Evolutionary conservation across 2,888 invertebrate genomes (phyloP).

Genomic region (Sminthurides aquaticus): DNA sequence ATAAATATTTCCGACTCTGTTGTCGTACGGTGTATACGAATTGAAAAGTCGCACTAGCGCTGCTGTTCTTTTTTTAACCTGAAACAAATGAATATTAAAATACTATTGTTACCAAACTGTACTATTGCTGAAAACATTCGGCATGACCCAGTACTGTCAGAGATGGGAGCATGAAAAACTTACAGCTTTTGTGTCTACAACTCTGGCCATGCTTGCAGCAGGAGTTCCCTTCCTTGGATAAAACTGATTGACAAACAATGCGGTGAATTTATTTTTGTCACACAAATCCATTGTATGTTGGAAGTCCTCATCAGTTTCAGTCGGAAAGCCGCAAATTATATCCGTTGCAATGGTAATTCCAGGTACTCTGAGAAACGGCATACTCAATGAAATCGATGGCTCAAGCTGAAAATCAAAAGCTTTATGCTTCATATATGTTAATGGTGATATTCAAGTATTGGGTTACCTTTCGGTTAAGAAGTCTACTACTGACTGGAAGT

Average conservation of each 20-base stretch:
- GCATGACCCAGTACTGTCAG: too few species aligned
- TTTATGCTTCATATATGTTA: too few species aligned
- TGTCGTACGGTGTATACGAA: conserved; percentile 76
- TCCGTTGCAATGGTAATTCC: conserved; percentile 93
- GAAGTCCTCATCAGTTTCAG: conserved; percentile 85
- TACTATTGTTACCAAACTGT: neutral
- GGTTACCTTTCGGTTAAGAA: conserved; percentile 64
- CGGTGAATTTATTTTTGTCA: conserved; percentile 77
- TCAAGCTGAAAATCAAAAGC: conserved; percentile 8
- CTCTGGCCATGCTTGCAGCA: conserved; percentile 77
- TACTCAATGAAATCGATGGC: too few species aligned
- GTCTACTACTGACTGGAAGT: conserved; percentile 83
- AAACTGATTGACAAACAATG: conserved; percentile 96
- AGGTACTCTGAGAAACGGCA: conserved; percentile 65
- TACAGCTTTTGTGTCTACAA: conserved; percentile 71
- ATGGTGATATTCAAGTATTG: too few species aligned
- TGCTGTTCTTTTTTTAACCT: conserved; percentile 85
- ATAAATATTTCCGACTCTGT: conserved; percentile 59
- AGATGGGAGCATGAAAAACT: too few species aligned
- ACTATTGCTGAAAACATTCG: too few species aligned
- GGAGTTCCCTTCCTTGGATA: conserved; percentile 94
- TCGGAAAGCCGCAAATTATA: conserved; percentile 97
- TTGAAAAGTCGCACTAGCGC: conserved; percentile 75
- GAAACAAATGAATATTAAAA: conserved; percentile 28
- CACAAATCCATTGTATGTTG: conserved; percentile 78